These are phyloP conservation scores for Coelinius sp. DNA, from an alignment of 2,888 invertebrate genomes.

Conservation along the genomic window DNA sequence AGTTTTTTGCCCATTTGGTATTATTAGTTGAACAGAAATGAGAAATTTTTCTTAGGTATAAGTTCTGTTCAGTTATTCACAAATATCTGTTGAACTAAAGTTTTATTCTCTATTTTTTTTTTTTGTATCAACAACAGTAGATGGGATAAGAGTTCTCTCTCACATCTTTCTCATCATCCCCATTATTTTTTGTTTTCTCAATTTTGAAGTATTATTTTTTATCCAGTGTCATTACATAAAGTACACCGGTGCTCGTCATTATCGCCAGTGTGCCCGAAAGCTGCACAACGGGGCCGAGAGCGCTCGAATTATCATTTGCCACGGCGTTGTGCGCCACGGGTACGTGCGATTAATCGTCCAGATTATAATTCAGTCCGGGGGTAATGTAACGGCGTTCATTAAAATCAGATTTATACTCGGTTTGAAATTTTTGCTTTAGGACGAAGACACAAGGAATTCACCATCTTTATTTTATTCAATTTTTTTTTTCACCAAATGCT, in stretches of 20 bases:
- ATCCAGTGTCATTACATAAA: slow-evolving; percentile 29
- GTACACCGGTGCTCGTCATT: slow-evolving; percentile 26
- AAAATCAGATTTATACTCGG: slow-evolving; percentile 55
- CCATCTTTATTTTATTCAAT: background rate
- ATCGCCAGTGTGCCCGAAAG: slow-evolving; percentile 24
- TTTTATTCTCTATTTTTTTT: background rate
- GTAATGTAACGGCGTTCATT: slow-evolving; percentile 51
- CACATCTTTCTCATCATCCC: background rate
- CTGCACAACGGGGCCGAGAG: slow-evolving; percentile 20
- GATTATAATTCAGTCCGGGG: slow-evolving; percentile 50
- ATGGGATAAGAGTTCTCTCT: background rate
- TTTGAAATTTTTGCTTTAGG: slow-evolving; percentile 46
- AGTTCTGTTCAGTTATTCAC: no score
- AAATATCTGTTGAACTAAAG: no score
- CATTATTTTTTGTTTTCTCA: background rate
- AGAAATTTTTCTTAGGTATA: no score
- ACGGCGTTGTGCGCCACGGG: slow-evolving; percentile 39
- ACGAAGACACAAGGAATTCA: slow-evolving; percentile 19
- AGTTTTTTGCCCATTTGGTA: no score
- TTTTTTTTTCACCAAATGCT: background rate
- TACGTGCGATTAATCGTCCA: slow-evolving; percentile 51
- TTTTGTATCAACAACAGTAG: background rate
- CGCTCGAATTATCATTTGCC: slow-evolving; percentile 49
- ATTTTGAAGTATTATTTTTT: slow-evolving; percentile 15
- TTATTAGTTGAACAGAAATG: no score